Conservation (phyloP, 2,797 vertebrate genomes). For the Eulemur mongoz region DNA sequence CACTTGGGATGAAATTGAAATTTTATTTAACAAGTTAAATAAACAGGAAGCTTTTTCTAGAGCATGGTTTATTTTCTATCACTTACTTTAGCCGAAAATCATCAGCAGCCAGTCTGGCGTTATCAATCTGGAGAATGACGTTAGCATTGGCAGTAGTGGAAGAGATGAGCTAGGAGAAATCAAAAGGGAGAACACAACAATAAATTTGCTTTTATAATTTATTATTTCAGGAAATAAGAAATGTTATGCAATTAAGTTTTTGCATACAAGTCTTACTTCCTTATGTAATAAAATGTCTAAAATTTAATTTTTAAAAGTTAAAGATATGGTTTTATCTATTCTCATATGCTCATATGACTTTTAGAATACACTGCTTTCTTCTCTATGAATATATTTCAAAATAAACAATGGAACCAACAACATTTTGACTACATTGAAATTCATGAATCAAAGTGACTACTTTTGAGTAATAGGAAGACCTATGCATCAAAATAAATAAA, state of each 20-base stretch:
- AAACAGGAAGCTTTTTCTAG: neutral
- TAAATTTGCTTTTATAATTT: neutral
- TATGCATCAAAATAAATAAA: neutral
- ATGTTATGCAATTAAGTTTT: neutral
- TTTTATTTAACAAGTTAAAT: neutral
- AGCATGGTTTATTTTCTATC: neutral
- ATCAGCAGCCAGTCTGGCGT: conserved; percentile 74
- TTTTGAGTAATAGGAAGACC: conserved; percentile 23
- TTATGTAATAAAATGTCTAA: neutral
- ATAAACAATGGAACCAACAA: neutral
- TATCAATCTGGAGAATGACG: conserved; percentile 76
- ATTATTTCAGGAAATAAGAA: neutral
- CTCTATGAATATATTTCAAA: conserved; percentile 15
- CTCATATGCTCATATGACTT: neutral
- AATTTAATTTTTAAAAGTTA: neutral
- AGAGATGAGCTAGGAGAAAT: conserved; percentile 67
- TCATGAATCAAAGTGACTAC: neutral
- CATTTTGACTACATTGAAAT: neutral
- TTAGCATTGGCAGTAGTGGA: conserved; percentile 65
- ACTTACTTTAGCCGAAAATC: conserved; percentile 76
- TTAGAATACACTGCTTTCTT: neutral
- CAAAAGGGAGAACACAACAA: neutral
- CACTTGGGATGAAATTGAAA: neutral
- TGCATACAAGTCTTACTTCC: neutral
- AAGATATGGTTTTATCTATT: conserved; percentile 17